Evolutionary conservation across 2,888 invertebrate species (phyloP), one percentile per base, ranked within the genome.

Genomic region (Lobophora halterata): DNA sequence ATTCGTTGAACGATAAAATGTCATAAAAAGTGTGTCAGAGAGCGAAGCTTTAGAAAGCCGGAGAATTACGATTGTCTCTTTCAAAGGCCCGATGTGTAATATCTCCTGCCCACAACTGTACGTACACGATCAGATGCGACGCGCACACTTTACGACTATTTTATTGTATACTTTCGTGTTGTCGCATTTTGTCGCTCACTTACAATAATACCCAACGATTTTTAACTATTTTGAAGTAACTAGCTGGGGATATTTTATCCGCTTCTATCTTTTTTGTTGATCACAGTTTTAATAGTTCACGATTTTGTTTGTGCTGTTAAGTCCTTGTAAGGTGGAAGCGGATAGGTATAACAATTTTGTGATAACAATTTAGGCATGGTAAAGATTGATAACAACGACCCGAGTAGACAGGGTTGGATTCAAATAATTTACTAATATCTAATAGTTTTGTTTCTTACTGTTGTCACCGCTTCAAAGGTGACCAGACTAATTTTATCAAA

Each of bases 381-480:
- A 71, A 77, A 59, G 56, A 40, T 19, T 19, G 42, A 38, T 30
- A 16, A 42, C 62, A 80, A 77, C 83, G 78, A 74, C 82, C 85
- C 61, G 59, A 69, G 64, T 69, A 71, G 82, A 85, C 86, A 34
- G 69, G 86, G 83, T 85, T 83, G 77, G 58, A 68, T 50, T 38
- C 26, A 17, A 55, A 57, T 64, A 57, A 60, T 64, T 60, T 61
- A 68, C 61, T 55, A 57, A 66, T 61, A 58, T 55, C 43, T 49
- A 27, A 61, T 61, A 59, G 64, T 65, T 65, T 58, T 55, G 47
- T 58, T 63, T 55, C 50, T 45, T 72, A 76, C 78, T 82, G 79
- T 63, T 65, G 82, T 85, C 86, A 83, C 83, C 83, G 69, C 65
- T 67, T 71, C 61, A 49, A 77, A 86, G 86, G 85, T 85, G 86